Evolutionary conservation across 2,888 invertebrate species (phyloP).

Genomic region (Xylophagus ater): DNA sequence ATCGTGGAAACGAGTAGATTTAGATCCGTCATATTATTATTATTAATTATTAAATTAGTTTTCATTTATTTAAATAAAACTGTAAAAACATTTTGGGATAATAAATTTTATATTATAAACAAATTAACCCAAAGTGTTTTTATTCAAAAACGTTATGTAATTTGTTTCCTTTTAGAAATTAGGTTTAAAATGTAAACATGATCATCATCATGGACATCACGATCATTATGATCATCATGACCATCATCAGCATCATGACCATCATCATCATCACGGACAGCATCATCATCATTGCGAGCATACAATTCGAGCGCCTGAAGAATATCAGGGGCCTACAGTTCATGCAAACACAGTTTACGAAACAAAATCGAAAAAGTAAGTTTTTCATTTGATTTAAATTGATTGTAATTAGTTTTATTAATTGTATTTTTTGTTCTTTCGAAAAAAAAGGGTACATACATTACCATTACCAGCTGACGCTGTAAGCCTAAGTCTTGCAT

Average conservation of each 20-base stretch:
- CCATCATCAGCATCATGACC: too few species aligned
- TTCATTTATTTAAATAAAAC: too few species aligned
- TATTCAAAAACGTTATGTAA: neutral
- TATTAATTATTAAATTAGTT: too few species aligned
- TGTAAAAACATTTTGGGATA: conserved; percentile 9
- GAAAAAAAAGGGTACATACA: neutral
- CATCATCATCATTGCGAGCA: too few species aligned
- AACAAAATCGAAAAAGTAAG: conserved; percentile 3
- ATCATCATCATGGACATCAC: too few species aligned
- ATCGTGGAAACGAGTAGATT: too few species aligned
- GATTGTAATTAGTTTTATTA: neutral
- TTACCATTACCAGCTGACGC: conserved; percentile 38
- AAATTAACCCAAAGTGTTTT: conserved; percentile 8
- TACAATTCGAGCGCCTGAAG: conserved; percentile 9
- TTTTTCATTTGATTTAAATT: too few species aligned
- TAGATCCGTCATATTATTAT: too few species aligned
- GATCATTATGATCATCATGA: too few species aligned
- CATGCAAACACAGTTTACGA: conserved; percentile 5
- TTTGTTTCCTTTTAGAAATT: too few species aligned
- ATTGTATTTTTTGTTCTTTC: neutral
- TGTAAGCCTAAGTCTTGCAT: conserved; percentile 40
- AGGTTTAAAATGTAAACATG: too few species aligned
- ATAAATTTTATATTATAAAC: conserved; percentile 7
- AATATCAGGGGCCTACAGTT: conserved; percentile 6
- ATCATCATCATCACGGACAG: too few species aligned